These are phyloP conservation scores for Clarias gariepinus DNA, from an alignment of 2,113 vertebrate genomes.

Conservation along the genomic window DNA sequence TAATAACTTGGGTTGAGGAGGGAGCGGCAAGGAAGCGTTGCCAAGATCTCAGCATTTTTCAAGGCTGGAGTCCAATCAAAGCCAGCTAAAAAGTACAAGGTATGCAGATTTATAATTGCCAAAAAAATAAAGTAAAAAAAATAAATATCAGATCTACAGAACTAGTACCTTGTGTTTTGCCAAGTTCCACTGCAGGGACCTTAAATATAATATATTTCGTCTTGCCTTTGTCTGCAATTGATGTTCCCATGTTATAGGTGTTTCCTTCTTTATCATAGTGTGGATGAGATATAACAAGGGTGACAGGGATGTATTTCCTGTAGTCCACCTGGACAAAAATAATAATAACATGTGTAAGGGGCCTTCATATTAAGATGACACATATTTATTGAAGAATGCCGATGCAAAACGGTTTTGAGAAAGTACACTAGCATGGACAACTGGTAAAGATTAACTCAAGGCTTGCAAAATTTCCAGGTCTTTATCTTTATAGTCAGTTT, in stretches of 20 bases:
- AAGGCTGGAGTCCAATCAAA: slow-evolving; percentile 63
- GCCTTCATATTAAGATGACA: neutral
- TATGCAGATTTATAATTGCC: neutral
- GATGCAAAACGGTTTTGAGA: neutral
- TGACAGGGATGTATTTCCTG: slow-evolving; percentile 80
- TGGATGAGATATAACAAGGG: slow-evolving; percentile 83
- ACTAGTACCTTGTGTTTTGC: slow-evolving; percentile 61
- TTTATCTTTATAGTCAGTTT: neutral
- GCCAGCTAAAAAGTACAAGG: slow-evolving; percentile 50
- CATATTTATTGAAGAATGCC: neutral
- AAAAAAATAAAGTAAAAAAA: neutral
- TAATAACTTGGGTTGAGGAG: slow-evolving; percentile 89
- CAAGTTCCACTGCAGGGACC: slow-evolving; percentile 76
- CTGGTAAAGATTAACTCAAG: slow-evolving; percentile 1
- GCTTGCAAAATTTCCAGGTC: neutral
- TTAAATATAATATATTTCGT: slow-evolving; percentile 90
- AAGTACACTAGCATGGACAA: neutral
- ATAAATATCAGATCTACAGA: neutral
- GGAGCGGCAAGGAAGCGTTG: slow-evolving; percentile 79
- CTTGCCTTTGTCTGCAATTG: slow-evolving; percentile 87
- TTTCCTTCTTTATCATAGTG: slow-evolving; percentile 92
- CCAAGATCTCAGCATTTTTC: slow-evolving; percentile 80
- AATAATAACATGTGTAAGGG: neutral
- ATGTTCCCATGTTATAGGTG: slow-evolving; percentile 88
- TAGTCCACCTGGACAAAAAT: slow-evolving; percentile 82